Percentiles rank a stretch among this genome's conserved stretches.
Conservation (phyloP, 2,113 vertebrate genomes). For the Gila orcuttii region DNA sequence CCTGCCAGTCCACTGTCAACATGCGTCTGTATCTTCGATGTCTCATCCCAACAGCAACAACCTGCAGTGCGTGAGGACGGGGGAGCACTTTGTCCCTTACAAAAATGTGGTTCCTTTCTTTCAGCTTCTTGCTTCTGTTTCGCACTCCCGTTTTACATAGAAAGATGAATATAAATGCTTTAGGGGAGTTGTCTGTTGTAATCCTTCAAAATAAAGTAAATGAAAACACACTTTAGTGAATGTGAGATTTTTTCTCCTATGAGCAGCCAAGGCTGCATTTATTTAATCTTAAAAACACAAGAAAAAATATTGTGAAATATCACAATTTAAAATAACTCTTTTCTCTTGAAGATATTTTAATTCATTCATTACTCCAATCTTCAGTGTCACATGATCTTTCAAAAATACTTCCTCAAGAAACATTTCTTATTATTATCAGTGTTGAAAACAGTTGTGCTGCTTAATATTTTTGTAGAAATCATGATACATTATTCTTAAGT, state of each 20-base stretch:
- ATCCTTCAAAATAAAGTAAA: constrained; percentile 30
- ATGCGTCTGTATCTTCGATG: constrained; percentile 33
- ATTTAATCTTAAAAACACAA: background rate
- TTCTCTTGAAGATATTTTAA: background rate
- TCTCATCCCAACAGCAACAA: constrained; percentile 41
- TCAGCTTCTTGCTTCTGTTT: constrained; percentile 31
- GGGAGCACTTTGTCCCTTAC: constrained; percentile 42
- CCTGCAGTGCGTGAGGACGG: constrained; percentile 43
- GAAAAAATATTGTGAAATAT: background rate
- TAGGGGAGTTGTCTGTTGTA: constrained; percentile 56
- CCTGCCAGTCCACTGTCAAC: constrained; percentile 24
- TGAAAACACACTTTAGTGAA: background rate
- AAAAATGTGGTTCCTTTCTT: constrained; percentile 44
- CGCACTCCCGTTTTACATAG: constrained; percentile 53
- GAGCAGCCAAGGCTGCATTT: too few relatives aligned
- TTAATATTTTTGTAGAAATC: background rate
- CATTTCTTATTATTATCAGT: background rate
- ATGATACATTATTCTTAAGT: background rate
- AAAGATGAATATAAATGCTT: constrained; percentile 62
- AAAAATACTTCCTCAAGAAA: background rate
- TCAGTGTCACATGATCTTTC: background rate
- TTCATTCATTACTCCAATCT: background rate
- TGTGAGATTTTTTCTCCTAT: background rate
- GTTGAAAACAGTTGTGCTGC: background rate
- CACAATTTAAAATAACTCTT: background rate